A percentile compares a stretch with the other conserved stretches of the same genome.
Evolutionary conservation across 2,888 invertebrate genomes (phyloP).

Genomic region (Aleiodes alternator): DNA sequence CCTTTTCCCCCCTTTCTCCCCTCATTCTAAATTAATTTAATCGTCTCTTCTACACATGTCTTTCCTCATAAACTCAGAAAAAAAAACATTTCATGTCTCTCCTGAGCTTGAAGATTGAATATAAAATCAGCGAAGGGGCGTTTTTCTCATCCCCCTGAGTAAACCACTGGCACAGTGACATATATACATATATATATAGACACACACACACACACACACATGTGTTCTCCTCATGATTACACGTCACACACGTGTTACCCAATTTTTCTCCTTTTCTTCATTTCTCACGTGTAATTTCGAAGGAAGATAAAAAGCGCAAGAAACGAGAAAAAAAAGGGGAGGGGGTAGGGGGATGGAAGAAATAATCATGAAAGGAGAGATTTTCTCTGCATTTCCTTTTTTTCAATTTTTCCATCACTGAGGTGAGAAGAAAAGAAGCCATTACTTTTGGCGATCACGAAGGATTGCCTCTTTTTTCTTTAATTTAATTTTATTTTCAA

Average conservation of each 20-base stretch:
- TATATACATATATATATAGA: too few species aligned
- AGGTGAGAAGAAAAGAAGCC: not conserved
- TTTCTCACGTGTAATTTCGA: not conserved
- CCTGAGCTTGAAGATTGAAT: constrained; percentile 12
- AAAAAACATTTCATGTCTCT: not conserved
- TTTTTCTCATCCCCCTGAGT: constrained; percentile 7
- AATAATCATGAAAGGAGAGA: constrained; percentile 1
- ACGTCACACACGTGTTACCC: constrained; percentile 15
- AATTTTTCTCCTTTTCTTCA: not conserved
- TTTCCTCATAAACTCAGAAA: not conserved
- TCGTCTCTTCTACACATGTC: not conserved
- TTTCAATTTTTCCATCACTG: constrained; percentile 11
- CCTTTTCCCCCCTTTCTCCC: not conserved
- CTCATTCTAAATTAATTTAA: too few species aligned
- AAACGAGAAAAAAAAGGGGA: not conserved
- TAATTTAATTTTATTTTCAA: constrained; percentile 11
- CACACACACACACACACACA: not conserved
- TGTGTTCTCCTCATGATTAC: not conserved
- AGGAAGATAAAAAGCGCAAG: not conserved
- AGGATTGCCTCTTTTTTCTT: not conserved
- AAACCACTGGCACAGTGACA: not conserved
- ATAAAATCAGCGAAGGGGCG: constrained; percentile 33
- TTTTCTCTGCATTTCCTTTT: not conserved
- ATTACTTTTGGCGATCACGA: not conserved
- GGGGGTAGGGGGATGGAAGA: not conserved